Percentiles rank a stretch among this genome's conserved stretches.
phyloP scores from a whole-genome alignment of 2,888 invertebrate species.

The Stenchaetothrips biformis region DNA sequence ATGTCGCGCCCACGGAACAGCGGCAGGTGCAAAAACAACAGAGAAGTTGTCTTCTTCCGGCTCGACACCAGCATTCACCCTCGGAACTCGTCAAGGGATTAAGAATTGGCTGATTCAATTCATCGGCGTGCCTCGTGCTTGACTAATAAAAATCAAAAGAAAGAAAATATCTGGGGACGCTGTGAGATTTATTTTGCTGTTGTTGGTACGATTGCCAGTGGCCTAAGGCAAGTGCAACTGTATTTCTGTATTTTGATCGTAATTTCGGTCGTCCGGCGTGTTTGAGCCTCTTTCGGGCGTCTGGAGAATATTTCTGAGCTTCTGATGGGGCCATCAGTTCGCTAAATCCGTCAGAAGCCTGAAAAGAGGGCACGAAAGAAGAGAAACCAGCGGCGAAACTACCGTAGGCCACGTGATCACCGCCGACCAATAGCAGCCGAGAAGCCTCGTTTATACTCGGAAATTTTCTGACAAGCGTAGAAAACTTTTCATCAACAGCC shows the following conservation, averaged over 20 bases:
- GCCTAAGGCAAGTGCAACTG: neutral
- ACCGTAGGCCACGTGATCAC: constrained; percentile 49
- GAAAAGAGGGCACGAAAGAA: constrained; percentile 20
- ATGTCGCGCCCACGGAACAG: neutral
- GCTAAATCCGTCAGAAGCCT: neutral
- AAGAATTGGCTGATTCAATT: too few species aligned
- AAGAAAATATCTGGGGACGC: neutral
- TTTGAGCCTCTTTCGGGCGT: neutral
- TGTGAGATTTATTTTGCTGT: neutral
- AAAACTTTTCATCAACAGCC: constrained; percentile 93
- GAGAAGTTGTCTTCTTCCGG: too few species aligned
- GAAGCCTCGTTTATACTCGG: constrained; percentile 50
- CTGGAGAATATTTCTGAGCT: neutral
- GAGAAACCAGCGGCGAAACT: constrained; percentile 45
- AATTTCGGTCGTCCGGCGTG: neutral
- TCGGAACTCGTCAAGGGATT: too few species aligned
- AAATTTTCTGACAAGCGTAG: constrained; percentile 86
- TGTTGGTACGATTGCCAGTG: neutral
- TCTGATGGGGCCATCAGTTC: neutral
- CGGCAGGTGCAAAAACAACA: neutral
- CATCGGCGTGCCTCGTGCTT: too few species aligned
- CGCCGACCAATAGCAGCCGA: constrained; percentile 46
- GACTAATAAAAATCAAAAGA: neutral
- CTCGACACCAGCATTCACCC: too few species aligned
- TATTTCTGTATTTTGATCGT: neutral